Evolutionary conservation across 2,888 invertebrate species (phyloP).

Genomic region (Miltochrista miniata): DNA sequence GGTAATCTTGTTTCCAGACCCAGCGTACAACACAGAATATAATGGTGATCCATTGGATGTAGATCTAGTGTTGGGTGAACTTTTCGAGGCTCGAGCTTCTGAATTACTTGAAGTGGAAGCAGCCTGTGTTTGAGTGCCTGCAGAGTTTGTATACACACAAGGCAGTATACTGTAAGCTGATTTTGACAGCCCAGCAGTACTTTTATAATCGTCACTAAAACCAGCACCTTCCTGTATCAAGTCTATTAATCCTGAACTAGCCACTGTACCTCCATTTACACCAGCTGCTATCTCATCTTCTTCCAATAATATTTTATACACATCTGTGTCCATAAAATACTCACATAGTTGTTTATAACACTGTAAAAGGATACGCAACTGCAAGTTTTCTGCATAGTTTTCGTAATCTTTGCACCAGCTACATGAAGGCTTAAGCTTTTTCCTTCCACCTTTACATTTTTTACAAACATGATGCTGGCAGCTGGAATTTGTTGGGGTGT

Average conservation of each 20-base stretch:
- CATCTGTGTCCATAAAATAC: slow-evolving; percentile 89
- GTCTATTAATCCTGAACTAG: slow-evolving; percentile 86
- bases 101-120: slow-evolving; percentile 62
- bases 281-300: slow-evolving; percentile 80
- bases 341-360: slow-evolving; percentile 95
- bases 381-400: slow-evolving; percentile 91
- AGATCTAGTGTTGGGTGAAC: slow-evolving; percentile 68
- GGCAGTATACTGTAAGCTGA: slow-evolving; percentile 90
- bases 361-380: slow-evolving; percentile 90
- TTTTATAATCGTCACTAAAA: slow-evolving; percentile 90
- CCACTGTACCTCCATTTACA: slow-evolving; percentile 77
- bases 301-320: slow-evolving; percentile 85
- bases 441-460: slow-evolving; percentile 92
- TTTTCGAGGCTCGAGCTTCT: slow-evolving; percentile 61
- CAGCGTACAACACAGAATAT: slow-evolving; percentile 92
- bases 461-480: slow-evolving; percentile 96
- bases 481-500: slow-evolving; percentile 89
- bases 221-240: slow-evolving; percentile 91
- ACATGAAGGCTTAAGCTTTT: slow-evolving; percentile 93
- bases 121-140: slow-evolving; percentile 71
- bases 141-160: slow-evolving; percentile 87
- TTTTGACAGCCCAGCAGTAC: slow-evolving; percentile 88
- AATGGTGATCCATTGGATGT: slow-evolving; percentile 72
- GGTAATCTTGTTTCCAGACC: slow-evolving; percentile 92
- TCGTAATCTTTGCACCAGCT: slow-evolving; percentile 93